Evolutionary conservation across 2,797 vertebrate species (phyloP).

Genomic region (Nothura maculosa): DNA sequence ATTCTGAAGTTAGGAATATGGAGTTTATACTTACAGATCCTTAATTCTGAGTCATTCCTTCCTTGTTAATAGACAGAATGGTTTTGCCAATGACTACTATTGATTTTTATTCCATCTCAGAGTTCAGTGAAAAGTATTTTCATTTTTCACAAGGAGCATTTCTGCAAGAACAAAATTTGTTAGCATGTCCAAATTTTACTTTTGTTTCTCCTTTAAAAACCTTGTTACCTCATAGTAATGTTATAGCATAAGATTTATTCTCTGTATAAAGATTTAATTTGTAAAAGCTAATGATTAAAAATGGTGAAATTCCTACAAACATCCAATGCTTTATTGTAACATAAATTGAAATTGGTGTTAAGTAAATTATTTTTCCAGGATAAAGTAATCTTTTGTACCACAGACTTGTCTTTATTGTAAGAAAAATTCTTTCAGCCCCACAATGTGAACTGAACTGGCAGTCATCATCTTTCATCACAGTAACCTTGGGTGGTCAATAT

Average conservation of each 20-base stretch:
- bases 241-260: neutral
- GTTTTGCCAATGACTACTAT: neutral
- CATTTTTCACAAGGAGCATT: neutral
- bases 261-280: neutral
- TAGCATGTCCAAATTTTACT: neutral
- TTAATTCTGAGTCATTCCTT: neutral
- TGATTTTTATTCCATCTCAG: neutral
- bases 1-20: neutral
- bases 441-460: neutral
- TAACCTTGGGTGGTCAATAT: neutral
- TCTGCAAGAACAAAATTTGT: neutral
- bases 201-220: neutral
- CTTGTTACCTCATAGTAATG: neutral
- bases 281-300: neutral
- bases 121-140: neutral
- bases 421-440: neutral
- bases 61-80: neutral
- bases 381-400: neutral
- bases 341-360: neutral
- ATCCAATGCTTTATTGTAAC: neutral
- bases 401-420: neutral
- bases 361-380: neutral
- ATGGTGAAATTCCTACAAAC: neutral
- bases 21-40: neutral
- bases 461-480: neutral